Evolutionary conservation across 2,797 vertebrate genomes (phyloP).

Genomic region (Sebastolobus altivelis): DNA sequence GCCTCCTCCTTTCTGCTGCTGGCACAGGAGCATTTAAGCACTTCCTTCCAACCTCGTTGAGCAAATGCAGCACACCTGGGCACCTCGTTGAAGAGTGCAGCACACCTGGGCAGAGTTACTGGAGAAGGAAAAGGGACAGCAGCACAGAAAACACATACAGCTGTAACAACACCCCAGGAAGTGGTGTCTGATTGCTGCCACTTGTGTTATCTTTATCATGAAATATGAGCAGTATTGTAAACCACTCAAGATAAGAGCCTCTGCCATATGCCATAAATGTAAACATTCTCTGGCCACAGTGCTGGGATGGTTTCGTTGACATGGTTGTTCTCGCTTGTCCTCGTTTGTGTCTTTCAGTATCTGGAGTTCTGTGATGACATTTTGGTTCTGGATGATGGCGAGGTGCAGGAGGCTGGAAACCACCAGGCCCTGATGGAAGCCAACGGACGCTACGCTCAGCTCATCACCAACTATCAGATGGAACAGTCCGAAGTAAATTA

Average conservation of each 20-base stretch:
- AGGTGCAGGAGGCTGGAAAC: slow-evolving; percentile 85
- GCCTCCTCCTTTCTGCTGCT: no score
- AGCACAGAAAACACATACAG: no score
- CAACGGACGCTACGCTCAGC: slow-evolving; percentile 82
- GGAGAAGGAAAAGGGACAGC: no score
- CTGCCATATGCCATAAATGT: background rate
- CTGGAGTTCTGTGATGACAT: slow-evolving; percentile 90
- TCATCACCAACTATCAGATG: slow-evolving; percentile 82
- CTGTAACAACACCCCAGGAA: background rate
- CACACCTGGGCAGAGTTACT: no score
- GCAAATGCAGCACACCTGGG: no score
- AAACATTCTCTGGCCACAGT: background rate
- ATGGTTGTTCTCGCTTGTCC: background rate
- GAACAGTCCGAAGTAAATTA: slow-evolving; percentile 80
- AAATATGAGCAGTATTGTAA: background rate
- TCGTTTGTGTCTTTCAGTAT: slow-evolving; percentile 77
- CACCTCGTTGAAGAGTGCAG: no score
- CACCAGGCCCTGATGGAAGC: slow-evolving; percentile 83
- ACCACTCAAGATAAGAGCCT: background rate
- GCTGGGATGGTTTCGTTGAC: background rate
- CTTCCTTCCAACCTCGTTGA: no score
- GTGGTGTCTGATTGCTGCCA: background rate
- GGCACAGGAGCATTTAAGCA: no score
- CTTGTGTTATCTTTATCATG: background rate
- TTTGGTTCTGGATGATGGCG: slow-evolving; percentile 86